Evolutionary conservation across 2,797 vertebrate species (phyloP), one percentile per base, ranked within the genome.

Genomic region (Champsocephalus gunnari): DNA sequence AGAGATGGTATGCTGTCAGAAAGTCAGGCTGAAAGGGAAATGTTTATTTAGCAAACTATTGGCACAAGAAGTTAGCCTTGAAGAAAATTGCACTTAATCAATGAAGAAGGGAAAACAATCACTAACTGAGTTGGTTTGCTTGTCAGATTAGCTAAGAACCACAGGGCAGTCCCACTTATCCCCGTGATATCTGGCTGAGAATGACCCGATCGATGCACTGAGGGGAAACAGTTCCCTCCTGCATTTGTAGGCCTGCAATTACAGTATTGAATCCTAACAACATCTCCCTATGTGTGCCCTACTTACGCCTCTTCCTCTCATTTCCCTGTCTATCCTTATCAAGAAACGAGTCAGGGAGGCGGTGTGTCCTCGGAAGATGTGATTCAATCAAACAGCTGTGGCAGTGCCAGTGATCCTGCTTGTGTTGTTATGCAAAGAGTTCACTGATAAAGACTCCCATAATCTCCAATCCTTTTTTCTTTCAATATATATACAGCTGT

Each of bases 1-100:
- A 73, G 68, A 85, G 67, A 81, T 83, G 67, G 80, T 53, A 14
- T 50, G 51, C 80, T 76, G 63, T 75, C 85, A 78, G 79, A 75
- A 68, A 64, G 73, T 38, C 21, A n/a, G 24, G 62, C 82, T 76
- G 5, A 66, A 70, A 72, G 74, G 66, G 51, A 77, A 84, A 74
- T 62, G 34, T 74, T 62, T 67, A 73, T 77, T 81, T 79, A 59
- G 54, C 68, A 68, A 62, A 74, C 44, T 66, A 84, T 74, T 75
- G 73, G 68, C 70, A 74, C 45, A 70, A 69, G 63, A 78, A 13
- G 59, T 65, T 78, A 57, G 66, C 73, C 60, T 78, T 17, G 62
- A 73, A 58, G 71, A 61, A 78, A 75, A 78, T 71, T 50, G 71
- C 71, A 77, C 69, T 44, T 63, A 66, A 77, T 83, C 86, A 81